Base-by-base conservation (phyloP, 2,888 invertebrate genomes). In the Petrolisthes cinctipes region DNA sequence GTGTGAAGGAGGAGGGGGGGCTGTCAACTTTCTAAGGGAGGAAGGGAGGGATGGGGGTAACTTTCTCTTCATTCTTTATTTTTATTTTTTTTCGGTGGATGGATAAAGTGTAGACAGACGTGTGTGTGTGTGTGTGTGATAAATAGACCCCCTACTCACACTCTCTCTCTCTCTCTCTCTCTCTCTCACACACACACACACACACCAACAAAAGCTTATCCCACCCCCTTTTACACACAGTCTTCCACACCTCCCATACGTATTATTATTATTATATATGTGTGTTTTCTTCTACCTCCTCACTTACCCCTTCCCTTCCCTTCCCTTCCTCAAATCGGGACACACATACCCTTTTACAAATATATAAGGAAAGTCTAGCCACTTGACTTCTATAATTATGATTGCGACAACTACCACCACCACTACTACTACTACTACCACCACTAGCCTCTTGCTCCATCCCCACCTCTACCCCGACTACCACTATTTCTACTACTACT, bases 121-220 rank as follows among this genome's bases (percentile, higher is more conserved):
- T 37, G 37, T 37, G 37, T 37, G 37, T 37, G 37, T 37, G 37
- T 37, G 61, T 61, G 56, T 7, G 61, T 11, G 14, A n/a, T 11
- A 20, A n/a, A 17, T 61, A 57, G 23, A 37, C 56, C 57, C 61
- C 61, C 23, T 14, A 57, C 81, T 57, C 61, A 0, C 73, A 11
- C 9, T 73, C 73, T 73, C 14, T 73, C 73, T 71, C 73, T 71
- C 73, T 71, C 73, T 71, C 73, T 71, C 73, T 81, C 81, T 81
- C 81, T 81, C 57, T 17, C 56, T 54, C 17, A 23, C 17, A 57
- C 81, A 51, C 75, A 14, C 17, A 14, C n/a, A 51, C 57, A 9
- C 5, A 6, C 9, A 9, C 23, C n/a, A 17, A 51, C 51, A 78
- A 14, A 2, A 78, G 78, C 7, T 51, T 51, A 9, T 37, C 37